Evolutionary conservation across 2,797 vertebrate species (phyloP).

Genomic region (Macropus fuliginosus): DNA sequence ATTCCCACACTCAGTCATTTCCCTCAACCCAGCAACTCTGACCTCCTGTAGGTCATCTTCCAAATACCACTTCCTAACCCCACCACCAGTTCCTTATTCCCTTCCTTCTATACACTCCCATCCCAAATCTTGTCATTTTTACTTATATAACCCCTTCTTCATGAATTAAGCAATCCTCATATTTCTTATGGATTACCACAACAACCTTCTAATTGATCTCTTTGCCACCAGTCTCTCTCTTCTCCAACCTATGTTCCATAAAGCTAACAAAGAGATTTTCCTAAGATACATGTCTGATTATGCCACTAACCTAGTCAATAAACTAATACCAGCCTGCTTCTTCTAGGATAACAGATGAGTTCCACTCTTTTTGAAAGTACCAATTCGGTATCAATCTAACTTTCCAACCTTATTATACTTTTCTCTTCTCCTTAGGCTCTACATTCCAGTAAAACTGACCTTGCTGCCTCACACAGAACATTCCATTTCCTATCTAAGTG

Average conservation of each 20-base stretch:
- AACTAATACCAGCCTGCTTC: background rate
- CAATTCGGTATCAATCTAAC: background rate
- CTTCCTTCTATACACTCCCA: background rate
- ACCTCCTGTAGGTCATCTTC: background rate
- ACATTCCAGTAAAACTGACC: background rate
- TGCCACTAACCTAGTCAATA: background rate
- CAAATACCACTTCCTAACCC: background rate
- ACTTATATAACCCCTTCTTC: background rate
- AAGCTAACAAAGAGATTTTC: background rate
- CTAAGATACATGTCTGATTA: background rate
- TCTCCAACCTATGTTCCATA: background rate
- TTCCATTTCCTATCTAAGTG: background rate
- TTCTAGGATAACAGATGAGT: background rate
- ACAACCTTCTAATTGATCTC: background rate
- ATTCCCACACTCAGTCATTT: background rate
- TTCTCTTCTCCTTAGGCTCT: background rate
- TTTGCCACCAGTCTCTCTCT: background rate
- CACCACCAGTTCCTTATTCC: background rate
- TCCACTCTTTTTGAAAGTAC: background rate
- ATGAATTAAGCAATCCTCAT: background rate
- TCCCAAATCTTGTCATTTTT: background rate
- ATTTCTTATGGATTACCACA: background rate
- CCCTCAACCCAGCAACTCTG: background rate
- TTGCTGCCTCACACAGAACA: background rate
- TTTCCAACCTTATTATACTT: background rate